A percentile compares a stretch with the other conserved stretches of the same genome.
Evolutionary conservation across 2,888 invertebrate species (phyloP).

Genomic region (Drosophila maculinotata): DNA sequence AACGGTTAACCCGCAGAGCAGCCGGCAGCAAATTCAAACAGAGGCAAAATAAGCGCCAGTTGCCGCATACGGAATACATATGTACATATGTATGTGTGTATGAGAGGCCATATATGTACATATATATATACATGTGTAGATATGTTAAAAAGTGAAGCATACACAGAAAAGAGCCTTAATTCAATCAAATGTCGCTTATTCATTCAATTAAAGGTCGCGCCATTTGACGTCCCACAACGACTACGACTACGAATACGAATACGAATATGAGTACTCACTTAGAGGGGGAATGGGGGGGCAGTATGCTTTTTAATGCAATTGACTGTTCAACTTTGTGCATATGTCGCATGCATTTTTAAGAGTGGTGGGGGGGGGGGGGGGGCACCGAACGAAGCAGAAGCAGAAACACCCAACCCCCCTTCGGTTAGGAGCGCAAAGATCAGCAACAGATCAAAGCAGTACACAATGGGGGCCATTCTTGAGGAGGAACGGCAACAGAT

Average conservation of each 20-base stretch:
- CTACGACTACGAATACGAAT: slow-evolving; percentile 40
- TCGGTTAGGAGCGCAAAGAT: slow-evolving; percentile 33
- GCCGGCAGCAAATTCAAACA: slow-evolving; percentile 21
- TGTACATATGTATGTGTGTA: slow-evolving; percentile 1
- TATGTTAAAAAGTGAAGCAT: slow-evolving; percentile 25
- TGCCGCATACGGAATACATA: slow-evolving; percentile 6
- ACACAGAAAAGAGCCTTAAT: slow-evolving; percentile 62
- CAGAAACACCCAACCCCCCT: slow-evolving; percentile 15
- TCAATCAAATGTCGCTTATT: slow-evolving; percentile 82
- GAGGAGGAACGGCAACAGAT: slow-evolving; percentile 40
- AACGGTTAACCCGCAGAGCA: slow-evolving; percentile 42
- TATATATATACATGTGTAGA: slow-evolving; percentile 2
- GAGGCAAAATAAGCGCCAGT: slow-evolving; percentile 54
- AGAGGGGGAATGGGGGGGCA: neutral
- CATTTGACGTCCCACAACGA: slow-evolving; percentile 72
- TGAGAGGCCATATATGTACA: neutral
- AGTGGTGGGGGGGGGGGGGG: too few species aligned
- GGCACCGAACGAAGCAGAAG: too few species aligned
- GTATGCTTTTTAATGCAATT: slow-evolving; percentile 66
- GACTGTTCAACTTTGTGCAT: slow-evolving; percentile 69
- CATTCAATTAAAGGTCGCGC: slow-evolving; percentile 83
- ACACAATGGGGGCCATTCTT: slow-evolving; percentile 76
- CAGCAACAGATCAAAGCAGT: slow-evolving; percentile 41
- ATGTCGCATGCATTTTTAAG: slow-evolving; percentile 32
- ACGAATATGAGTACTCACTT: slow-evolving; percentile 23